Evolutionary conservation across 2,797 vertebrate genomes (phyloP), one percentile per base, ranked within the genome.

Genomic region (Macrochelys suwanniensis): DNA sequence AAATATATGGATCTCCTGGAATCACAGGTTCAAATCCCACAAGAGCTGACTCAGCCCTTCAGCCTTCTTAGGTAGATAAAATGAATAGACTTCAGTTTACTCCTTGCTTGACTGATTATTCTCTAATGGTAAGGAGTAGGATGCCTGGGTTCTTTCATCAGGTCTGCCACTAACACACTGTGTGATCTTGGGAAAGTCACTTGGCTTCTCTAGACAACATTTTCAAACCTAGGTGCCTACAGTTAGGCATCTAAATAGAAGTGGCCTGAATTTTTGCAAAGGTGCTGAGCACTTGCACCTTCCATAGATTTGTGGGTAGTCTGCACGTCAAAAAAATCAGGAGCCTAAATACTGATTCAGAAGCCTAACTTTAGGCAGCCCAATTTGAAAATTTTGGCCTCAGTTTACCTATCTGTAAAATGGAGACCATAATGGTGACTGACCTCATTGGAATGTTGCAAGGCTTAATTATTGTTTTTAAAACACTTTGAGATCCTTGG

Each of bases 231-330:
- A 85, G n/a, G n/a, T 93, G 76, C 89, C 85, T 96, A 87, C 94
- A 94, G 82, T 96, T 93, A 96, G 92, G 51, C 79, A 33, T 80
- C 86, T 95, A 71, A 96, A 95, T 95, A 93, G 93, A 96, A 95
- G 88, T 47, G 92, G 31, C 79, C 89, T 80, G 26, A 92, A 15
- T 92, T 89, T 49, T 50, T 96, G 82, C 81, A 95, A 25, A 42
- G n/a, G 23, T 42, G 12, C n/a, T 16, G 23, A 53, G 51, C 51
- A 51, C 10, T n/a, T 80, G 50, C 50, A 80, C 12, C 78, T 80
- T 23, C 23, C 7, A 16, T 37, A 26, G n/a, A 45, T 26, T 56
- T 53, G 33, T 54, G 19, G 33, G 31, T 54, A 21, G 21, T n/a
- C 19, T 53, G 50, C 33, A 37, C 11, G 54, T 80, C 65, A 21